phyloP scores from a whole-genome alignment of 2,888 invertebrate genomes.

The Eulithis prunata region DNA sequence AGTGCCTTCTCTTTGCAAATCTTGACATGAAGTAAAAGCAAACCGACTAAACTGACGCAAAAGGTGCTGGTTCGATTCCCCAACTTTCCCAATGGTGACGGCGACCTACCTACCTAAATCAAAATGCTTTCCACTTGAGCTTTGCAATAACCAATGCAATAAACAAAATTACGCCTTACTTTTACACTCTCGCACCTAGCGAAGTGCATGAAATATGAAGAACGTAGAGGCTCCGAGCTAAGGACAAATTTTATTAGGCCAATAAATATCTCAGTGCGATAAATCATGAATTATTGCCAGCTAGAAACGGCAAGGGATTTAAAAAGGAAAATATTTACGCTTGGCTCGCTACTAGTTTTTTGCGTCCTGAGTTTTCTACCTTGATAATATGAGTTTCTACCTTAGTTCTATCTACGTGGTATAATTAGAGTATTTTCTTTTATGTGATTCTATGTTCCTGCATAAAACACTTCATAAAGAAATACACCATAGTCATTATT shows the following conservation, averaged over 20 bases:
- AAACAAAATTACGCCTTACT: constrained; percentile 20
- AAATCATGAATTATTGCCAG: constrained; percentile 62
- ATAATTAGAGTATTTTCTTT: no score
- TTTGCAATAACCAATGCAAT: constrained; percentile 18
- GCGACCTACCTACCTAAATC: no score
- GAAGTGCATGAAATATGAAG: constrained; percentile 48
- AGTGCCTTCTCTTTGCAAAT: no score
- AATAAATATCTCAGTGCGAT: constrained; percentile 61
- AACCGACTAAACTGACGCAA: background rate
- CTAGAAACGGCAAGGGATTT: constrained; percentile 48
- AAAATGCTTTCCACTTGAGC: background rate
- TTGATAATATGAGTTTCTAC: background rate
- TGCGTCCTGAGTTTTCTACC: constrained; percentile 2
- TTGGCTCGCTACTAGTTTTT: constrained; percentile 30
- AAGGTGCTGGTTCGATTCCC: no score
- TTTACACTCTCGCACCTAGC: constrained; percentile 21
- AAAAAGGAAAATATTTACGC: constrained; percentile 48
- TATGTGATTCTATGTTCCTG: no score
- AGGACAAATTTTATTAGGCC: constrained; percentile 67
- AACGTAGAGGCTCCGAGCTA: constrained; percentile 47
- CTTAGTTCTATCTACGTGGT: no score
- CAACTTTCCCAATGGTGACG: no score
- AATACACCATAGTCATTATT: no score
- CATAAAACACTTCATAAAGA: no score
- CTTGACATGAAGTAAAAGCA: no score